A percentile compares a stretch with the other conserved stretches of the same genome.
phyloP scores from a whole-genome alignment of 2,113 vertebrate genomes.

The Pica pica region DNA sequence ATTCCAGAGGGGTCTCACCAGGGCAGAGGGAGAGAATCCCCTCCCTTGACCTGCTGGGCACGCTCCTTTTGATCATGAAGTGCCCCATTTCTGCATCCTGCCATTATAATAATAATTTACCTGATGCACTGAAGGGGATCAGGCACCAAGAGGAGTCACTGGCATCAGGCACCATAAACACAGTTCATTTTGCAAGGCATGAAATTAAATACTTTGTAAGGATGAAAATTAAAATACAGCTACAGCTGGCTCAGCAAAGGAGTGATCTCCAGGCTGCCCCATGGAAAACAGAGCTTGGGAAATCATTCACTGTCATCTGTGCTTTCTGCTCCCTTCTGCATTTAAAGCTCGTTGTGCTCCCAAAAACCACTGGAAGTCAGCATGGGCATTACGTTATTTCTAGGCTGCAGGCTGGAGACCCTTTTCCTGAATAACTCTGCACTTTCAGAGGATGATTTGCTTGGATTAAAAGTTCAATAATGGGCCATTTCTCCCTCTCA shows the following conservation, averaged over 20 bases:
- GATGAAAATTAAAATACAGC: neutral
- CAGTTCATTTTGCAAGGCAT: neutral
- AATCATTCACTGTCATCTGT: neutral
- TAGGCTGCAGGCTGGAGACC: neutral
- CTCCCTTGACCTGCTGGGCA: neutral
- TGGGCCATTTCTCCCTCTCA: neutral
- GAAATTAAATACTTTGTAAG: neutral
- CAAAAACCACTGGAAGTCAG: neutral
- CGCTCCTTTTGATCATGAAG: neutral
- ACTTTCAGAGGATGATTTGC: neutral
- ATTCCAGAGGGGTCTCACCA: neutral
- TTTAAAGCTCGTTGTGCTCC: neutral
- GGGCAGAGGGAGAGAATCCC: neutral
- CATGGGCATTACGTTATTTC: rapidly evolving
- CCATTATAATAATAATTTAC: neutral
- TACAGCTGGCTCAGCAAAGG: neutral
- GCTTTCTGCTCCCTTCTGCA: neutral
- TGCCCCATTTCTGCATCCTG: neutral
- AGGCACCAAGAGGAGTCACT: neutral
- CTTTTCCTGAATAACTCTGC: neutral
- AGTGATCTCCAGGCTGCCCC: neutral
- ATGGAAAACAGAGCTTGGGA: neutral
- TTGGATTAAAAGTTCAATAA: neutral
- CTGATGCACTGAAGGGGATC: neutral
- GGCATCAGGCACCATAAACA: neutral